phyloP scores from a whole-genome alignment of 2,888 invertebrate species.

The Ashinkailepas kermadecensis region DNA sequence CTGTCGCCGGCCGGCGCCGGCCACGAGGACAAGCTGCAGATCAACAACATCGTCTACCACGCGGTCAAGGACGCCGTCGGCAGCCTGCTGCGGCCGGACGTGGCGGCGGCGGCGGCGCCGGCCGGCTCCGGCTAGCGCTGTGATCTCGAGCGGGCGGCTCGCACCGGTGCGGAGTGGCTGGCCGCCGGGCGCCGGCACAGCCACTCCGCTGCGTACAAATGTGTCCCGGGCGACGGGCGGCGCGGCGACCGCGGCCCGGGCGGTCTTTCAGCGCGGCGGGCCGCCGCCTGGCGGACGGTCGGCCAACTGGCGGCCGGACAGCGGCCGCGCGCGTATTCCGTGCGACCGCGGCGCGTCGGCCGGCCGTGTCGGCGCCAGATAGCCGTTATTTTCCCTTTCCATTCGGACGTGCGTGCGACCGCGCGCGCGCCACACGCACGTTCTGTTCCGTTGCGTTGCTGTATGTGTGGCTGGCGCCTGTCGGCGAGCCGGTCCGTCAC shows the following conservation, averaged over 20 bases:
- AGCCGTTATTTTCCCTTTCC: too few relatives aligned
- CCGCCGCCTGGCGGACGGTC: background rate
- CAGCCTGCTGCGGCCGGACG: constrained; percentile 43
- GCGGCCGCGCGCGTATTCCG: background rate
- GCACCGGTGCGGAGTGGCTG: background rate
- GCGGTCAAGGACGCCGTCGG: constrained; percentile 88
- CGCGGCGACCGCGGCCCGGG: background rate
- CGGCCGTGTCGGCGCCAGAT: too few relatives aligned
- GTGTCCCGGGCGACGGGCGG: background rate
- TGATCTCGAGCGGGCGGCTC: background rate
- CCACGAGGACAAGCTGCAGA: constrained; percentile 96
- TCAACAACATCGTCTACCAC: constrained; percentile 97
- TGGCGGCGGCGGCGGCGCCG: background rate
- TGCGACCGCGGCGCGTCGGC: background rate
- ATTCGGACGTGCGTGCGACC: too few relatives aligned
- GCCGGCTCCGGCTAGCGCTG: background rate
- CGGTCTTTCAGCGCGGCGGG: background rate
- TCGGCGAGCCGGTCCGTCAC: background rate
- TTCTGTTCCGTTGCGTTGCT: background rate
- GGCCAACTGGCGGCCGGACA: background rate
- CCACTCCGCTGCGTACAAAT: background rate
- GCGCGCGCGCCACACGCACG: background rate
- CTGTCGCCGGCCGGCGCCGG: constrained; percentile 89
- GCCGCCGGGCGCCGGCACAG: background rate
- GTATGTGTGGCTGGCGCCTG: background rate